Evolutionary conservation across 2,113 vertebrate species (phyloP), one percentile per base, ranked within the genome.

Genomic region (Penelope pileata): DNA sequence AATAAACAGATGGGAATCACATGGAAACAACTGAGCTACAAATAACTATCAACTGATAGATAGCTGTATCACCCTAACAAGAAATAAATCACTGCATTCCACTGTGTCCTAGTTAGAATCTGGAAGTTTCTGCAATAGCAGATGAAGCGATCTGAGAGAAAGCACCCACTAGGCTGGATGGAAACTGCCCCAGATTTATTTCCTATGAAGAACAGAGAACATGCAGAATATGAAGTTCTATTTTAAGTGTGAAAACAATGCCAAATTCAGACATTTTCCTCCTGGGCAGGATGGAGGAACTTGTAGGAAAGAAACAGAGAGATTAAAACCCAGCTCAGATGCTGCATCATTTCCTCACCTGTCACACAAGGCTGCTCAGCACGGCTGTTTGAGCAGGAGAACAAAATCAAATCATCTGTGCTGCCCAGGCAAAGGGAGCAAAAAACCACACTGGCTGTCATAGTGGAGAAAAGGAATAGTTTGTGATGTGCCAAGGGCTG

Each of bases 381-480:
- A 19, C 47, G 73, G 63, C 54, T 87, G 64, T 73, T 83, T 10
- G 47, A 87, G 53, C 74, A 81, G 51, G 30, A 43, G 21, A 50
- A 58, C 34, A 69, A 54, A 85, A 81, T 48, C 78, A 50, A 74
- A 69, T 64, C 48, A 42, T n/a, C 84, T 91, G 48, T 54, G 82
- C 62, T 86, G 50, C 63, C 68, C 78, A 84, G 82, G 63, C 82
- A 89, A 59, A 84, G 51, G 72, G 62, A 91, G 54, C 34, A 38
- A 83, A 94, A 91, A 91, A 48, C 51, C 73, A 83, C 58, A 5
- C 34, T 73, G 60, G 54, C 85, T 90, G 73, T 87, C 88, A 74
- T 77, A 50, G 82, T 47, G n/a, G 83, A 64, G 56, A 40, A 73
- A 73, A 51, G 59, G 68, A n/a, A 24, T 2, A 59, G 54, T 34